Base-by-base conservation (phyloP, 1,140 invertebrate genomes). In the Pseudomyrmex cubaensis region DNA sequence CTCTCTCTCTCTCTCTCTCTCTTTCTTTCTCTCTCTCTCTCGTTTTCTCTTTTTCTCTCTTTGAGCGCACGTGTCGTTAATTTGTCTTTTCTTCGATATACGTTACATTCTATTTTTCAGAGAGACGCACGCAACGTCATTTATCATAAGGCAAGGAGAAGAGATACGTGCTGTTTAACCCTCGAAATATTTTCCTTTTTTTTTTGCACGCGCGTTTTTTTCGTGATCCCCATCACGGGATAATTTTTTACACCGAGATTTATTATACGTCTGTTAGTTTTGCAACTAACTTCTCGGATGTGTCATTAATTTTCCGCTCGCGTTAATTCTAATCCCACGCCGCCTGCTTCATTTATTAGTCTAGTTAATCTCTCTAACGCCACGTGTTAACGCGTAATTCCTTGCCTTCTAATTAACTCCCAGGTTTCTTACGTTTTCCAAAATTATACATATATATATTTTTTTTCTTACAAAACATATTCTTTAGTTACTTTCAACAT, bases 241-340 rank as follows among this genome's bases (percentile, higher is more conserved):
- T 69, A 78, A 78, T 78, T 78, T 78, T 61, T 48, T 69, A 70
- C 54, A 44, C 15, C 63, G 12, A 69, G 54, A 78, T 70, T 78
- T 59, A 78, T 61, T 78, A 78, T 59, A 25, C 44, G 69, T 48
- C 15, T 70, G 20, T 77, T 54, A 54, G 20, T 77, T 67, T 66
- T 56, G 13, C 44, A 72, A 80, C 13, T 72, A 72, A 80, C 13
- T 72, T 50, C 20, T 62, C 44, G 20, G 50, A 44, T 62, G n/a
- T 59, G 22, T 59, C 20, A 64, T 57, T 83, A 57, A 56, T 63
- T 66, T 57, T 46, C 20, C 15, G 9, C 73, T 56, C 44, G 5
- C 50, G 48, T 74, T 76, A 17, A 66, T 83, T 46, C n/a, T 35
- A 61, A 44, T 13, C 66, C 73, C n/a, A 76, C 15, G 20, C 5